Conservation (phyloP, 2,113 vertebrate genomes). For the Cyanistes caeruleus region DNA sequence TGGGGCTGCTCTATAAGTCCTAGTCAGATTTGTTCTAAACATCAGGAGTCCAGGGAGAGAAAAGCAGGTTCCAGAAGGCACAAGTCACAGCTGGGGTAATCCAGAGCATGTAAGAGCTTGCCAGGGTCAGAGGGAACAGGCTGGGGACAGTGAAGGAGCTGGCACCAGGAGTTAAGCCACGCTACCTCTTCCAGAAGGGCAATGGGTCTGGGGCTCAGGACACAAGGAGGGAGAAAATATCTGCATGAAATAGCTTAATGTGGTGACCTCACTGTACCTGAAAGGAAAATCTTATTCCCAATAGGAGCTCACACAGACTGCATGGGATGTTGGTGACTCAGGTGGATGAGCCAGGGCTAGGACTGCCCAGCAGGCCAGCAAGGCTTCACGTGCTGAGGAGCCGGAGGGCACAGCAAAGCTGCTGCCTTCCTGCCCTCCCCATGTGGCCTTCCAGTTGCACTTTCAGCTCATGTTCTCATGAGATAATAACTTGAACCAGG, state of each 20-base stretch:
- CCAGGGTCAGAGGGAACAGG: not conserved
- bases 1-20: not conserved
- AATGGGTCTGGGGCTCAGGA: not conserved
- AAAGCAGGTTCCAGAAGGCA: not conserved
- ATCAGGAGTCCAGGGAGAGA: not conserved
- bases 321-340: not conserved
- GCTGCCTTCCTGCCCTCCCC: not conserved
- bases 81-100: not conserved
- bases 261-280: not conserved
- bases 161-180: not conserved
- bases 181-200: not conserved
- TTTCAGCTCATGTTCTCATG: not conserved
- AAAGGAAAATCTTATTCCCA: not conserved
- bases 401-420: not conserved
- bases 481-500: not conserved
- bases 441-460: fast-evolving
- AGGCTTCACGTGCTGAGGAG: not conserved
- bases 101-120: not conserved
- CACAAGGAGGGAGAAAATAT: not conserved
- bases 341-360: not conserved
- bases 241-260: not conserved
- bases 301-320: fast-evolving
- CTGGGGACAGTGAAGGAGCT: not conserved
- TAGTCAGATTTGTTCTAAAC: not conserved
- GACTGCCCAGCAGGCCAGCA: not conserved